Base-by-base conservation (phyloP, 2,797 vertebrate species). In the Eidolon dupreanum region DNA sequence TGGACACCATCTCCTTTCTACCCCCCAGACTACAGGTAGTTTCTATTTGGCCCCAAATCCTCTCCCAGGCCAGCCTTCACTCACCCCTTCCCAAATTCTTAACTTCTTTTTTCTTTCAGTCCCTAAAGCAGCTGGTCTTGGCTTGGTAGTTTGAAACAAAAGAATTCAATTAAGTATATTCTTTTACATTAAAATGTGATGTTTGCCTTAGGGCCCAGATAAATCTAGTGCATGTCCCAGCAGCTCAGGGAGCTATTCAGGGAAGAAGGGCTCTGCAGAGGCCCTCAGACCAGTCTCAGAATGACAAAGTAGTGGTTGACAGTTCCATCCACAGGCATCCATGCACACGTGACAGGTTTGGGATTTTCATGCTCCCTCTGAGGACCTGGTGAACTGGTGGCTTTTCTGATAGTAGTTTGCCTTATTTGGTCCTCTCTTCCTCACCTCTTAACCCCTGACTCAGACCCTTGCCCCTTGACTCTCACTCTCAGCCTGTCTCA, bases 311-410 rank as follows among this genome's bases (percentile, higher is more conserved):
- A 3, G 36, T 43, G 1, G 41, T 31, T 0, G 31, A 46, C 4
- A 51, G 46, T 41, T 33, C 59, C 13, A n/a, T 46, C 26, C 20
- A 22, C 15, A 6, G 41, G 22, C 8, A 3, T 36, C 22, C 0
- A 3, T 2, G 1, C 53, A 79, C 53, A n/a, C 1, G 2, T 1
- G 20, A 3, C 24, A 11, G 28, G 17, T 8, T 63, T 41, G 57
- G 28, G 46, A 31, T 63, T 43, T 17, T 63, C 33, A 33, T 3
- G 3, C 8, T 38, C 6, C 24, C n/a, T 36, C 38, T 59, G 77
- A 55, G 86, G 36, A 12, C 11, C 55, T 10, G 31, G 41, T 3
- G 31, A n/a, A 19, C 43, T 3, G 28, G 31, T 36, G 31, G 22
- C 11, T 66, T 43, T 15, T 46, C 24, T 10, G 77, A 43, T 26